Percentiles rank a stretch among this genome's conserved stretches.
Conservation (phyloP, 2,888 invertebrate species). For the Lissonota sp. region DNA sequence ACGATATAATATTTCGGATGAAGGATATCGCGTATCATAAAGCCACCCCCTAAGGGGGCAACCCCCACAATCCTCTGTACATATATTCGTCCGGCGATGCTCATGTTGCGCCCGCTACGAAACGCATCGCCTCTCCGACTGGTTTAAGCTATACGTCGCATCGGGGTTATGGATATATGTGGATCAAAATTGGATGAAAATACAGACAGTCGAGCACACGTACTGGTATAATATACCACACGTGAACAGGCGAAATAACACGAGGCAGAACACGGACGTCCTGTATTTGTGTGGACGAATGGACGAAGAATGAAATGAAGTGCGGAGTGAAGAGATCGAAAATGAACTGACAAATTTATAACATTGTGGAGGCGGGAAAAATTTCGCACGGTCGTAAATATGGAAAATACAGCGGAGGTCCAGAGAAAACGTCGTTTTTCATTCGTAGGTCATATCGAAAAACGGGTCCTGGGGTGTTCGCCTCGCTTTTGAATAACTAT, state of each 20-base stretch:
- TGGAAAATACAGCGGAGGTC: constrained; percentile 38
- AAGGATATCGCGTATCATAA: constrained; percentile 81
- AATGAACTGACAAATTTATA: constrained; percentile 71
- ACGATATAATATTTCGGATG: constrained; percentile 77
- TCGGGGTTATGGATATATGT: constrained; percentile 1
- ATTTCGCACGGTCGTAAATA: constrained; percentile 74
- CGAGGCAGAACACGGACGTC: too few species aligned
- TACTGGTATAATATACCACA: too few species aligned
- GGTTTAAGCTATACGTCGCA: background rate
- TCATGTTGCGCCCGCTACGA: too few species aligned
- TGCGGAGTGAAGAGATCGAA: background rate
- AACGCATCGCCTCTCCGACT: background rate
- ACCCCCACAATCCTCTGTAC: constrained; percentile 17
- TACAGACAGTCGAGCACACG: constrained; percentile 16
- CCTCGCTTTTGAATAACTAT: too few species aligned
- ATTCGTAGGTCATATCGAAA: constrained; percentile 6
- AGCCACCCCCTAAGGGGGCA: constrained; percentile 66
- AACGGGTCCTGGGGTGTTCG: too few species aligned
- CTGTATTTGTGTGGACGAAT: constrained; percentile 12
- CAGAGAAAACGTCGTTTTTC: constrained; percentile 11
- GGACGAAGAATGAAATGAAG: constrained; percentile 31
- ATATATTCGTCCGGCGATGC: too few species aligned
- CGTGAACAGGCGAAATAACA: too few species aligned
- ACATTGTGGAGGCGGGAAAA: constrained; percentile 74
- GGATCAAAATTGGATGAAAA: constrained; percentile 25